Evolutionary conservation across 2,113 vertebrate species (phyloP), one percentile per base, ranked within the genome.

Genomic region (Catharus fuscescens): DNA sequence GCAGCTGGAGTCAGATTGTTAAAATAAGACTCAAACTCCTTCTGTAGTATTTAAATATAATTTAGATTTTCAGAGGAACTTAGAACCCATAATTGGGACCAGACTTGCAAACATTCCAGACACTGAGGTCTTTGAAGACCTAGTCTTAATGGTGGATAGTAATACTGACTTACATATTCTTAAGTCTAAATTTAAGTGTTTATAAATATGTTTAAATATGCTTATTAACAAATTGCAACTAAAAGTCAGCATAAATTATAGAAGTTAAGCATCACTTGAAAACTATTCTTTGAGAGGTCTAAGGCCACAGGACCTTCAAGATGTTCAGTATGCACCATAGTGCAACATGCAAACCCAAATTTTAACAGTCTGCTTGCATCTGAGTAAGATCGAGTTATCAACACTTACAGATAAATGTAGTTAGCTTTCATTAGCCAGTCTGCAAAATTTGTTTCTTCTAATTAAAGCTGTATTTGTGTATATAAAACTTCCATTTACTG

Each of bases 11-110:
- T 47, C 64, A 91, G 62, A 36, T 31, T 78, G 53, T 87, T 80
- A 92, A 90, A 95, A 78, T 74, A 88, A 91, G 78, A 48, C 26
- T 92, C 47, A 53, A 91, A n/a, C 21, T 84, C 72, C 50, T 91
- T 76, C 56, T 91, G 42, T 59, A 83, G 59, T 82, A 87, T 93
- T 91, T 78, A 93, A 87, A 91, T 72, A 38, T 34, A 81, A 95
- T 74, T 88, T 60, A 85, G 80, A 95, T 97, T 95, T 96, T 94
- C 88, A 88, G 80, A 88, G 86, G 76, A 84, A 73, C 64, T 71
- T 83, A 83, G 69, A 89, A 81, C 69, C 40, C 77, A 76, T 95
- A 88, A 92, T 2, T 91, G 80, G 78, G 73, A 62, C 66, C 82
- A 91, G 78, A 93, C 77, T 90, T 88, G 25, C 72, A 92, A 90